These are phyloP conservation scores for Neoitamus cyanurus DNA, from an alignment of 2,888 invertebrate genomes.

Conservation along the genomic window DNA sequence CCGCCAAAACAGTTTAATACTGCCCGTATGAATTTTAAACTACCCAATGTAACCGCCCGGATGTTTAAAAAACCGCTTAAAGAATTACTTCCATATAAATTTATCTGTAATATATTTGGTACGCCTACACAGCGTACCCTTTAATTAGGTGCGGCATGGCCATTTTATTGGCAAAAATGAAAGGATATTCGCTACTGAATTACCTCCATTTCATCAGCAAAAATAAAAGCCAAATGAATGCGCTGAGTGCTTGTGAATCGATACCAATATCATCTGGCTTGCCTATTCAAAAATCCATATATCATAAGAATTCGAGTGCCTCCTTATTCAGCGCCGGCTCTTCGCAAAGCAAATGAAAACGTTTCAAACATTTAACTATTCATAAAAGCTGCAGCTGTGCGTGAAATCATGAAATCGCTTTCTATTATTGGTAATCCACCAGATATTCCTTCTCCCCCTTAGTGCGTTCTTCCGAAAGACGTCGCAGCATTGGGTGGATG, in stretches of 20 bases:
- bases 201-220: background rate
- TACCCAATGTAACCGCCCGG: too few relatives aligned
- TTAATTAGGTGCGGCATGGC: too few relatives aligned
- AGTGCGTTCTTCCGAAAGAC: background rate
- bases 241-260: background rate
- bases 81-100: too few relatives aligned
- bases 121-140: too few relatives aligned
- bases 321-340: background rate
- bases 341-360: background rate
- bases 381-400: background rate
- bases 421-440: background rate
- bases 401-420: background rate
- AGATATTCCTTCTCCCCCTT: background rate
- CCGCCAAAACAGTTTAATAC: too few relatives aligned
- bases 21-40: too few relatives aligned
- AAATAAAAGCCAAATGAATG: background rate
- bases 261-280: background rate
- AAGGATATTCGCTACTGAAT: background rate
- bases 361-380: background rate
- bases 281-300: background rate
- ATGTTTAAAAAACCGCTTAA: too few relatives aligned
- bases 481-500: background rate
- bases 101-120: too few relatives aligned
- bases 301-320: background rate
- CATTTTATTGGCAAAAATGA: too few relatives aligned